These are phyloP conservation scores for Lampris incognitus DNA, from an alignment of 2,113 vertebrate genomes.

Conservation along the genomic window DNA sequence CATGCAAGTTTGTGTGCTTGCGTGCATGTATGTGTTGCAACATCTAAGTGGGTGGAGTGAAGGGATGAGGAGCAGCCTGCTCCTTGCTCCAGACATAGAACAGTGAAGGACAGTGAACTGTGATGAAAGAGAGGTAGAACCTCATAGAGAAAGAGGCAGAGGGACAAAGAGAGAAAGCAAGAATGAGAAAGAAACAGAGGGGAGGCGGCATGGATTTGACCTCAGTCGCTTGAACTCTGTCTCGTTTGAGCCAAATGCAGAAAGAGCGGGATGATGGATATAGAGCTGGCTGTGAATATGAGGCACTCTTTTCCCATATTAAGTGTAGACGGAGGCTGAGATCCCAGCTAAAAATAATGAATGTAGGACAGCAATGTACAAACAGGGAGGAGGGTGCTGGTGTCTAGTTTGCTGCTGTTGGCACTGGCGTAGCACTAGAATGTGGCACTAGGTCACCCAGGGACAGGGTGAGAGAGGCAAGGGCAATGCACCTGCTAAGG, in stretches of 20 bases:
- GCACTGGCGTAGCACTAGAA: slow-evolving; percentile 66
- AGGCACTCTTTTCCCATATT: slow-evolving; percentile 76
- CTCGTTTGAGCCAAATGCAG: slow-evolving; percentile 21
- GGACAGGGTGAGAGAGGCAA: slow-evolving; percentile 59
- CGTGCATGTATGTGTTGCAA: neutral
- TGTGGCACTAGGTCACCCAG: slow-evolving; percentile 70
- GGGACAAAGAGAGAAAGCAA: neutral
- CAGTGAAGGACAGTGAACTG: slow-evolving; percentile 12
- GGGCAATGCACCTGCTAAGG: slow-evolving; percentile 52
- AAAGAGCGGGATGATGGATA: slow-evolving; percentile 39
- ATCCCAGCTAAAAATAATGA: slow-evolving; percentile 83
- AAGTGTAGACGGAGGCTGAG: slow-evolving; percentile 70
- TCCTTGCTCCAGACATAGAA: slow-evolving; percentile 7
- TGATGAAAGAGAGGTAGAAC: neutral
- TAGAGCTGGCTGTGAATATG: slow-evolving; percentile 48
- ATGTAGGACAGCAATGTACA: slow-evolving; percentile 69
- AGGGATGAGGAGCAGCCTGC: slow-evolving; percentile 24
- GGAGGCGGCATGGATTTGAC: neutral
- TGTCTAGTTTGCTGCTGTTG: slow-evolving; percentile 78
- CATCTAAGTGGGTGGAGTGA: slow-evolving; percentile 52
- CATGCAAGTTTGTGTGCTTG: slow-evolving; percentile 11
- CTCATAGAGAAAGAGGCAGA: slow-evolving; percentile 7
- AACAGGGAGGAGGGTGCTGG: slow-evolving; percentile 62
- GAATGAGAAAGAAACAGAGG: neutral
- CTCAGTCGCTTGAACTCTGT: neutral